phyloP scores from a whole-genome alignment of 2,113 vertebrate species.

The Forbesichthys papilliferus region DNA sequence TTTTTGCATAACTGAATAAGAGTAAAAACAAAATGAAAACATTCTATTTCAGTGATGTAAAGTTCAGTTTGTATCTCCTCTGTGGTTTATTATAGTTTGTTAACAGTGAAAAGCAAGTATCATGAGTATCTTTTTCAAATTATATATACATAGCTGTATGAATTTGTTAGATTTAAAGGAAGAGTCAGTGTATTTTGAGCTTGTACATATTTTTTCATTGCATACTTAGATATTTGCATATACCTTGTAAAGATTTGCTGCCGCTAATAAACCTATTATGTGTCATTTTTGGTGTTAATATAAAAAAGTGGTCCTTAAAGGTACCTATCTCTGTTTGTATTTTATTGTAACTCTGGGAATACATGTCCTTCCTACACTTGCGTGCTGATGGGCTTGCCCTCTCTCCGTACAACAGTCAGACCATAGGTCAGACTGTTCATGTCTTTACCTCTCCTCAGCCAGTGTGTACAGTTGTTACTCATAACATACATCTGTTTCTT shows the following conservation, averaged over 20 bases:
- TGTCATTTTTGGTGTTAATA: background rate
- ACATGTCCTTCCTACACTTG: too few species aligned
- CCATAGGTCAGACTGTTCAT: too few species aligned
- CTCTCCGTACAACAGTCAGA: too few species aligned
- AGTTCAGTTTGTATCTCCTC: constrained; percentile 36
- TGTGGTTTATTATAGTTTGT: constrained; percentile 33
- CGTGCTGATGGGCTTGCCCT: too few species aligned
- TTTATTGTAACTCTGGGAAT: too few species aligned
- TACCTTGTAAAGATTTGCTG: constrained; percentile 35
- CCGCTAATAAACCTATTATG: constrained; percentile 32
- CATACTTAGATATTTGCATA: constrained; percentile 23
- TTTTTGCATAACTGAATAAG: constrained; percentile 43
- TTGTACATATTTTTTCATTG: constrained; percentile 37
- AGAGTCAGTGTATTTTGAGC: constrained; percentile 31
- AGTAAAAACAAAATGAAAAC: constrained; percentile 17
- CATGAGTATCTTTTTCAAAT: constrained; percentile 51
- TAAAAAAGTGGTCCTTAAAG: background rate
- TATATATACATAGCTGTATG: constrained; percentile 22
- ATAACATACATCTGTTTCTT: too few species aligned
- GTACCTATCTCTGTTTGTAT: too few species aligned
- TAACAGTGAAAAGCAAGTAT: constrained; percentile 25
- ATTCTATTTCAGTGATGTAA: constrained; percentile 54
- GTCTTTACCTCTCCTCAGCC: too few species aligned
- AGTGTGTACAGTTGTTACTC: too few species aligned
- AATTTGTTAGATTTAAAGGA: constrained; percentile 12